Evolutionary conservation across 2,888 invertebrate species (phyloP).

Genomic region (Sicus ferrugineus): DNA sequence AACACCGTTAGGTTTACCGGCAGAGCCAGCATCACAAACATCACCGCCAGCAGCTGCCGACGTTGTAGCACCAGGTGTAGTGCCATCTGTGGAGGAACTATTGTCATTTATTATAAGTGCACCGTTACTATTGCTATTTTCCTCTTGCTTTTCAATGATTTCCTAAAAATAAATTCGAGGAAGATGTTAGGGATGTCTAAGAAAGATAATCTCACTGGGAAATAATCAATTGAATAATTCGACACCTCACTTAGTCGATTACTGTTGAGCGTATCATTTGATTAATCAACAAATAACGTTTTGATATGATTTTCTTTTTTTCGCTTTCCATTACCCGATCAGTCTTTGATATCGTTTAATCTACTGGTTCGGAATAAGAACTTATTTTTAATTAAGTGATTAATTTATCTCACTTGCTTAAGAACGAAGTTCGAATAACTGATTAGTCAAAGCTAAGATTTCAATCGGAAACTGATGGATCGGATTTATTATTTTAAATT

Average conservation of each 20-base stretch:
- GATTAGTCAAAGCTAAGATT: too few relatives aligned
- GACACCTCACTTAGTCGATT: too few relatives aligned
- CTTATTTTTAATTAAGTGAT: too few relatives aligned
- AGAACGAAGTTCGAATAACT: too few relatives aligned
- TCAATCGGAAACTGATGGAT: too few relatives aligned
- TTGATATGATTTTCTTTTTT: not conserved
- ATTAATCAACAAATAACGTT: conserved; percentile 1
- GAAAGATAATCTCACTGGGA: not conserved
- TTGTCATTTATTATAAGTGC: conserved; percentile 59
- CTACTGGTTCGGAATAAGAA: too few relatives aligned
- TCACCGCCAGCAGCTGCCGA: conserved; percentile 39
- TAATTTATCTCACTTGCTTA: too few relatives aligned
- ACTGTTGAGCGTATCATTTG: too few relatives aligned
- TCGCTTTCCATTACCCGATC: too few relatives aligned
- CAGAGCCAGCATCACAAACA: conserved; percentile 7
- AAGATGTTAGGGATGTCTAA: too few relatives aligned
- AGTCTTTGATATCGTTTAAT: not conserved
- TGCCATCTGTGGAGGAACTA: conserved; percentile 59
- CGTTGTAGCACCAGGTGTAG: conserved; percentile 43
- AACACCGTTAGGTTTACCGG: conserved; percentile 49
- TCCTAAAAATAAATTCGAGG: conserved; percentile 64
- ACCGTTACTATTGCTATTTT: conserved; percentile 64
- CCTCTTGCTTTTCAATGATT: conserved; percentile 74
- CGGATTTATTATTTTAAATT: too few relatives aligned
- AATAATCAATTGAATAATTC: not conserved